Conservation (phyloP, 2,113 vertebrate genomes). For the Aleadryas rufinucha region DNA sequence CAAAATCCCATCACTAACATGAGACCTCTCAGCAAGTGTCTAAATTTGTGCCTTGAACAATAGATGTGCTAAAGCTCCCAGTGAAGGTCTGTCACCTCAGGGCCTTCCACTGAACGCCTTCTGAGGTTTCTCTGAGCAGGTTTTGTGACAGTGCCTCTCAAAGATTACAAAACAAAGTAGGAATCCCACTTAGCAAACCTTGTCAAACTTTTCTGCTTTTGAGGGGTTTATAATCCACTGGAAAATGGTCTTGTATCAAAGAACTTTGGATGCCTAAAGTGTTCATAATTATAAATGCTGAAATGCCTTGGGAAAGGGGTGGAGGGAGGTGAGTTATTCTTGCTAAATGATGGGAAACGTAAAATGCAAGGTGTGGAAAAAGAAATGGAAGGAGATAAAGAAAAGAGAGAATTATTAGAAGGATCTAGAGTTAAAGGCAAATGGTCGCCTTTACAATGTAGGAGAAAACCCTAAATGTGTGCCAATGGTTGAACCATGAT, state of each 20-base stretch:
- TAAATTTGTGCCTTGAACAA: background rate
- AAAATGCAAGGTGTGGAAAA: background rate
- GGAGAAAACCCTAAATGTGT: background rate
- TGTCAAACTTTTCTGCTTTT: background rate
- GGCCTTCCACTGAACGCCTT: background rate
- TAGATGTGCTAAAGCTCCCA: background rate
- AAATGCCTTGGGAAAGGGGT: background rate
- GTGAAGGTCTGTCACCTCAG: background rate
- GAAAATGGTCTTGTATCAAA: background rate
- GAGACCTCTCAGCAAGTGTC: background rate
- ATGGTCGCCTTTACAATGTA: background rate
- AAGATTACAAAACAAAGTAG: background rate
- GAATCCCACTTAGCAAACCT: background rate
- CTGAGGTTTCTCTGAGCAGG: background rate
- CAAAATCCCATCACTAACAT: background rate
- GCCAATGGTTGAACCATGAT: background rate
- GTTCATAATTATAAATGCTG: background rate
- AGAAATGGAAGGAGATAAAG: background rate
- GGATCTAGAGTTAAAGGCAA: background rate
- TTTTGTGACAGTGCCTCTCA: background rate
- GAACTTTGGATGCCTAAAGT: background rate
- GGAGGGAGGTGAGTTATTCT: background rate
- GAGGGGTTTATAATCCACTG: background rate
- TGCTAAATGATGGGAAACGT: background rate
- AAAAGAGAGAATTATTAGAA: background rate